A percentile compares a stretch with the other conserved stretches of the same genome.
These are phyloP conservation scores for Volucella bombylans DNA, from an alignment of 2,888 invertebrate species.

Conservation along the genomic window DNA sequence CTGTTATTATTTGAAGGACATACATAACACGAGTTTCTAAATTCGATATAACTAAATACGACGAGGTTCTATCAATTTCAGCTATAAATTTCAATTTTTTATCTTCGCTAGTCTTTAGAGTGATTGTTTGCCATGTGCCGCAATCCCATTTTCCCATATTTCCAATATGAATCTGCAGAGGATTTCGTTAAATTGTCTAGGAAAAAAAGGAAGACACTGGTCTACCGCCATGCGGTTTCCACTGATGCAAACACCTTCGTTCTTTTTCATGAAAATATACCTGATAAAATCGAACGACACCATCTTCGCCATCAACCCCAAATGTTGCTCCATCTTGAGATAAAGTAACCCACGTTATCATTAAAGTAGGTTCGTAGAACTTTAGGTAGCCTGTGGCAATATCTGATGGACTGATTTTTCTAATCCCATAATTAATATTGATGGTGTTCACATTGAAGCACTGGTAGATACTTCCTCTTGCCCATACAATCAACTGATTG, in stretches of 20 bases:
- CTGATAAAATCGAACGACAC: slow-evolving; percentile 96
- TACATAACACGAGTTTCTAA: slow-evolving; percentile 92
- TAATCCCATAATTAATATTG: slow-evolving; percentile 79
- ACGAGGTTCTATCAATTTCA: slow-evolving; percentile 91
- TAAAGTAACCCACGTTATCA: slow-evolving; percentile 93
- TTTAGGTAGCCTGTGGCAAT: slow-evolving; percentile 80
- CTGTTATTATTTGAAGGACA: slow-evolving; percentile 88
- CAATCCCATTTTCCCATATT: slow-evolving; percentile 98
- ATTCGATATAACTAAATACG: slow-evolving; percentile 94
- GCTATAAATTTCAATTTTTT: slow-evolving; percentile 83
- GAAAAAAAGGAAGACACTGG: slow-evolving; percentile 94
- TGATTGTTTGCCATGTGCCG: slow-evolving; percentile 95
- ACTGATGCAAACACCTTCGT: slow-evolving; percentile 93
- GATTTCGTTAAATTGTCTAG: slow-evolving; percentile 94
- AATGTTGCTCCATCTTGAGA: slow-evolving; percentile 97
- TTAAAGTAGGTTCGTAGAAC: slow-evolving; percentile 84
- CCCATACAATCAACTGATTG: slow-evolving; percentile 90
- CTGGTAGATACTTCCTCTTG: slow-evolving; percentile 87
- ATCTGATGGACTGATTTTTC: slow-evolving; percentile 77
- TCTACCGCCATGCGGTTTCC: slow-evolving; percentile 95
- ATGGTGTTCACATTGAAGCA: slow-evolving; percentile 81
- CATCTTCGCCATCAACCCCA: slow-evolving; percentile 94
- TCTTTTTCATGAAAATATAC: slow-evolving; percentile 88
- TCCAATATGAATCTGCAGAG: slow-evolving; percentile 92
- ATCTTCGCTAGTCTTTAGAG: slow-evolving; percentile 82